These are phyloP conservation scores for Manis javanica DNA, from an alignment of 2,797 vertebrate genomes.

Conservation along the genomic window DNA sequence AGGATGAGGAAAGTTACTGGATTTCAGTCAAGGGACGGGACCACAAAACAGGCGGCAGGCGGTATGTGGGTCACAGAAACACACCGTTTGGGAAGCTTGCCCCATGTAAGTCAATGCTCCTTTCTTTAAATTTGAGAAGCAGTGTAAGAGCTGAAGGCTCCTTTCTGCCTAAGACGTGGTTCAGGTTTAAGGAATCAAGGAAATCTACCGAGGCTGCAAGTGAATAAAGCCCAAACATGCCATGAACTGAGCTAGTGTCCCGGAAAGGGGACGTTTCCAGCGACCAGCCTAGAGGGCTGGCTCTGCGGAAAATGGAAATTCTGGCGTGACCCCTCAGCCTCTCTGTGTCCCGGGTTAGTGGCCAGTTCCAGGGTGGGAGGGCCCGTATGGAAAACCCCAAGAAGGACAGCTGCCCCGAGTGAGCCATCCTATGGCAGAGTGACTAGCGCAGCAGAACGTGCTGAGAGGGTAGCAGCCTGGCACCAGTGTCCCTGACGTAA, in stretches of 20 bases:
- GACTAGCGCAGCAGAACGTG: background rate
- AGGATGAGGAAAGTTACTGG: background rate
- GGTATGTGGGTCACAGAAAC: background rate
- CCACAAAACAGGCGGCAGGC: background rate
- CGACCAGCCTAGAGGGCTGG: background rate
- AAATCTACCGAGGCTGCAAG: background rate
- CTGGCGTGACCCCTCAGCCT: background rate
- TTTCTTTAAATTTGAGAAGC: background rate
- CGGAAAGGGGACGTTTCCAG: background rate
- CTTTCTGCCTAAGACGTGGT: background rate
- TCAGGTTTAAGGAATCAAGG: background rate
- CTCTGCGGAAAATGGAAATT: background rate
- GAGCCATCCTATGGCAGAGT: background rate
- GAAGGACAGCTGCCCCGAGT: background rate
- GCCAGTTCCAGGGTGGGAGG: background rate
- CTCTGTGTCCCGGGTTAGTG: background rate
- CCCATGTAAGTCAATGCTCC: background rate
- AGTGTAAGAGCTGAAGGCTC: background rate
- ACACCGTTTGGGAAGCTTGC: background rate
- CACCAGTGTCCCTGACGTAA: background rate
- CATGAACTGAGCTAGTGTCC: background rate
- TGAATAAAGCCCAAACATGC: background rate
- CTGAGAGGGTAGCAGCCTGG: slow-evolving; percentile 14
- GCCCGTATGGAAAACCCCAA: slow-evolving; percentile 30
- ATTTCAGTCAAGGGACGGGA: background rate